These are phyloP conservation scores for Cotesia vestalis DNA, from an alignment of 1,140 invertebrate species.

Conservation along the genomic window DNA sequence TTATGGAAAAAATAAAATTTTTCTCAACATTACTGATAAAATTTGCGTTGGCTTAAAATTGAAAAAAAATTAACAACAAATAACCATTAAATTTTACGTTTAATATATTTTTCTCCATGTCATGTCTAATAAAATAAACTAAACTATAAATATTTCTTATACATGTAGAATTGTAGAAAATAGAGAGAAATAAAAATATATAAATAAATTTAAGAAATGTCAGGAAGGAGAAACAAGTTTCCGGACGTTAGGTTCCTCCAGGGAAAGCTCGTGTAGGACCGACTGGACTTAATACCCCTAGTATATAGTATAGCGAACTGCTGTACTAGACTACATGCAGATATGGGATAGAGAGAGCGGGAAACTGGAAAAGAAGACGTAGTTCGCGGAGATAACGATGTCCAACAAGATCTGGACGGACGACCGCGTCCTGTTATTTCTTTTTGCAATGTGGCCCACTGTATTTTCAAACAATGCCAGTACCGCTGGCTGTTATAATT, in stretches of 20 bases:
- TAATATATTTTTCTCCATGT: too few relatives aligned
- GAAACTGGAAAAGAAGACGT: neutral
- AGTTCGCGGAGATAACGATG: slow-evolving; percentile 55
- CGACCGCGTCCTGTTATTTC: slow-evolving; percentile 49
- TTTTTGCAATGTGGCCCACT: slow-evolving; percentile 28
- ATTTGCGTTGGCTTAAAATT: too few relatives aligned
- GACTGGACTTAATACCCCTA: slow-evolving; percentile 1
- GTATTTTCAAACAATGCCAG: slow-evolving; percentile 37
- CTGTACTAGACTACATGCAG: neutral
- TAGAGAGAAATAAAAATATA: too few relatives aligned
- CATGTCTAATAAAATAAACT: too few relatives aligned
- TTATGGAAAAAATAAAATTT: too few relatives aligned
- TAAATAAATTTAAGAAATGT: slow-evolving; percentile 13
- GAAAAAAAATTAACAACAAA: too few relatives aligned
- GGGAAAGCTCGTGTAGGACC: slow-evolving; percentile 5
- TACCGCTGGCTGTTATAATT: slow-evolving; percentile 33
- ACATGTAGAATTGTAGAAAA: too few relatives aligned
- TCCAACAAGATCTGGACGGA: slow-evolving; percentile 39
- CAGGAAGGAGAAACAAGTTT: slow-evolving; percentile 22
- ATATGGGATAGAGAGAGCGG: neutral
- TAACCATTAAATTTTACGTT: too few relatives aligned
- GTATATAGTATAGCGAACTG: neutral
- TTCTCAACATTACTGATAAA: too few relatives aligned
- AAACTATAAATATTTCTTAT: too few relatives aligned
- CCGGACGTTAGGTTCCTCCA: slow-evolving; percentile 21